phyloP scores from a whole-genome alignment of 2,797 vertebrate species.

The Sebastiscus tertius region DNA sequence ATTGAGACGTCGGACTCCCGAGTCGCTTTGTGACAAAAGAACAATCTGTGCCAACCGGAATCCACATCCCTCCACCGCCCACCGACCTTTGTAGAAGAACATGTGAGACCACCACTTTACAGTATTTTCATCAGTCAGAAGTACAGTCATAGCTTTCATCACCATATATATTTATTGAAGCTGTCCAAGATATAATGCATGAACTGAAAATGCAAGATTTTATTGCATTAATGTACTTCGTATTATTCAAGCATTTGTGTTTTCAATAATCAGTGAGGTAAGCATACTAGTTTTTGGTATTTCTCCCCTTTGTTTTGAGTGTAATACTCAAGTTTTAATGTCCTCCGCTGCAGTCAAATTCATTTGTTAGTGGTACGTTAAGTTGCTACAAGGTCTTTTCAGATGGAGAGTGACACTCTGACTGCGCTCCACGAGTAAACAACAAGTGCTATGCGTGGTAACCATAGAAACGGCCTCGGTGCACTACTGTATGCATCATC shows the following conservation, averaged over 20 bases:
- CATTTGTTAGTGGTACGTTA: slow-evolving; percentile 36
- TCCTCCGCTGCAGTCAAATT: neutral
- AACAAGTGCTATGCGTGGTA: neutral
- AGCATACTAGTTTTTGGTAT: neutral
- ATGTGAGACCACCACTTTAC: slow-evolving; percentile 15
- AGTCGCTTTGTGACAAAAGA: slow-evolving; percentile 3
- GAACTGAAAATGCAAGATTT: slow-evolving; percentile 37
- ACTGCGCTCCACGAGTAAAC: too few relatives aligned
- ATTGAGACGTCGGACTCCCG: slow-evolving; percentile 14
- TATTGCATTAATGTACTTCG: slow-evolving; percentile 7
- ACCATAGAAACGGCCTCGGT: too few relatives aligned
- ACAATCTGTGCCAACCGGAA: slow-evolving; percentile 25
- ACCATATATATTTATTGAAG: slow-evolving; percentile 63
- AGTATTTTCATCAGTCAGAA: slow-evolving; percentile 9
- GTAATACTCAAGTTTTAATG: neutral
- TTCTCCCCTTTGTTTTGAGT: neutral
- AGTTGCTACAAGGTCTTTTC: neutral
- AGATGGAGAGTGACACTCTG: neutral
- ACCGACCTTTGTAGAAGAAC: neutral
- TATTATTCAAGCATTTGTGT: slow-evolving; percentile 16
- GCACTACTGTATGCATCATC: too few relatives aligned
- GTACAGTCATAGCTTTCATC: neutral
- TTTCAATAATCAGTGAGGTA: neutral
- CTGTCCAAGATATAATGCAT: slow-evolving; percentile 52
- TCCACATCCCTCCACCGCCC: neutral